Base-by-base conservation (phyloP, 30 jellyfish, hydroid and myxozoan genomes). In the Mastigias papua region DNA sequence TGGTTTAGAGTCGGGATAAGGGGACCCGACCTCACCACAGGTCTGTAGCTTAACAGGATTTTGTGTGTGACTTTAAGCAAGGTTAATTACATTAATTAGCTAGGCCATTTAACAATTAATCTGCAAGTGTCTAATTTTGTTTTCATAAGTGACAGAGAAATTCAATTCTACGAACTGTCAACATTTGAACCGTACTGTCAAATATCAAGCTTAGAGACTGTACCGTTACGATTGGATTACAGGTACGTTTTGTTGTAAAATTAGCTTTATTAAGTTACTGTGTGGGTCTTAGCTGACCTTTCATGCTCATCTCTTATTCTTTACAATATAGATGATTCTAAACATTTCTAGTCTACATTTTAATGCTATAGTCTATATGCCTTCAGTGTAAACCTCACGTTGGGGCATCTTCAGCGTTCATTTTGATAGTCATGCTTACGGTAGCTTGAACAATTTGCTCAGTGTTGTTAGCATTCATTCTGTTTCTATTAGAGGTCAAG, bases 101-200 rank as follows among this genome's bases (percentile, higher is more conserved):
- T n/a, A n/a, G n/a, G n/a, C n/a, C n/a, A n/a, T 28, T 19, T 71
- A 16, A 34, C 54, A 22, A 9, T 33, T 1, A 30, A 17, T 76
- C 19, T 48, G 2, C 23, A 25, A n/a, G 21, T 5, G 11, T 37
- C 11, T 37, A 3, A 37, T 11, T 51, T 51, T 51, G 25, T 61
- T 58, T 37, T 4, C 19, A 57, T 27, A 37, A 93, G 98, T 21
- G 98, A 93, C 64, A 81, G 98, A 57, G 98, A 93, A 80, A 93
- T 93, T 76, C 98, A 93, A 71, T 93, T 93, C 74, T 87, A 88
- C 67, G 98, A 93, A 92, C 90, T 93, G 75, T 93, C 98, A 37
- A 93, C 98, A n/a, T 93, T 93, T 73, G 98, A 93, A 71, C 91
- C 93, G 26, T 93, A 93, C 46, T 93, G 97, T 63, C 97, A 93